These are phyloP conservation scores for Crocidura indochinensis DNA, from an alignment of 2,797 vertebrate species.

Conservation along the genomic window DNA sequence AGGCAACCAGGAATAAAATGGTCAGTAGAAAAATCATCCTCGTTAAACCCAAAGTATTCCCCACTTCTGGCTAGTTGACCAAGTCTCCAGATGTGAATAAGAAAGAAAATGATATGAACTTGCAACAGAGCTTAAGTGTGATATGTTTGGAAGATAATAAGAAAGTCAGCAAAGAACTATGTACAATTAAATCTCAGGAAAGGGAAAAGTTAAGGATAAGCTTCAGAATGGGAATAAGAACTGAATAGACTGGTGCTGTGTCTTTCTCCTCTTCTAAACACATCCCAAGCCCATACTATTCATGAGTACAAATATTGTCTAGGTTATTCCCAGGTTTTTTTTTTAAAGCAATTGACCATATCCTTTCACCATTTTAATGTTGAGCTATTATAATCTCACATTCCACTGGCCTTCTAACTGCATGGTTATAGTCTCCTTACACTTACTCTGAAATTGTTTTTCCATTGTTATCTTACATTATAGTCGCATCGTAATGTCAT, in stretches of 20 bases:
- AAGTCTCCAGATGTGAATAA: conserved; percentile 28
- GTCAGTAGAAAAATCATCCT: conserved; percentile 10
- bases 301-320: conserved; percentile 76
- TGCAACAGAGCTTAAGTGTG: conserved; percentile 45
- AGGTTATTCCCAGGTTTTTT: conserved; percentile 67
- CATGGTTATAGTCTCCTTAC: conserved; percentile 85
- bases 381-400: conserved; percentile 86
- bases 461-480: conserved; percentile 88
- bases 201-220: not conserved
- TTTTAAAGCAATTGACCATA: conserved; percentile 78
- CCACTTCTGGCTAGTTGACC: conserved; percentile 43
- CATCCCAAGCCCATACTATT: conserved; percentile 63
- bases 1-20: conserved; percentile 30
- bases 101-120: conserved; percentile 65
- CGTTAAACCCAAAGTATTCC: conserved; percentile 40
- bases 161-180: conserved; percentile 66
- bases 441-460: conserved; percentile 87
- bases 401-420: conserved; percentile 83
- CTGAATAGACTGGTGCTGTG: not conserved
- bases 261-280: conserved; percentile 49
- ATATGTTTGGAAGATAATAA: conserved; percentile 63
- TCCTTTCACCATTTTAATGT: conserved; percentile 83
- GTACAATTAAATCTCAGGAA: conserved; percentile 53
- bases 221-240: conserved; percentile 58
- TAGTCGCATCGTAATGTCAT: conserved; percentile 87